Evolutionary conservation across 2,888 invertebrate species (phyloP).

Genomic region (Protodeltote pygarga): DNA sequence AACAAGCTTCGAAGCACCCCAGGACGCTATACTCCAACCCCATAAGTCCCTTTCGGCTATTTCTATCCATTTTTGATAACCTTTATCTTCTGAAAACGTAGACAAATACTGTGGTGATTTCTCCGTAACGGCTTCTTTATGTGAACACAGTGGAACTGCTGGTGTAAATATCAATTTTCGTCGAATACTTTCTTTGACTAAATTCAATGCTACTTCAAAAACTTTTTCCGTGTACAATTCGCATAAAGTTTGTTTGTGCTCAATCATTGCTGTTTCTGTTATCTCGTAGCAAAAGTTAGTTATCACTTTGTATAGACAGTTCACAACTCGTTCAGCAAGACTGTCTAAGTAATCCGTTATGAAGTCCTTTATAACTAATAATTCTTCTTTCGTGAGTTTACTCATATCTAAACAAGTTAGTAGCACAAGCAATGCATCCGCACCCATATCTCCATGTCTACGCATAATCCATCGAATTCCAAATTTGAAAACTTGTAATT

Average conservation of each 20-base stretch:
- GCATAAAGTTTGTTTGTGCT: slow-evolving; percentile 52
- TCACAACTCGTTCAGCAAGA: slow-evolving; percentile 64
- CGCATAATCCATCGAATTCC: slow-evolving; percentile 76
- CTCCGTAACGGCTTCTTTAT: slow-evolving; percentile 57
- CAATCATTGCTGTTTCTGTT: slow-evolving; percentile 40
- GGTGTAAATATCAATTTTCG: slow-evolving; percentile 61
- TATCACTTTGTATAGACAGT: slow-evolving; percentile 60
- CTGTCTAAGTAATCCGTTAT: slow-evolving; percentile 60
- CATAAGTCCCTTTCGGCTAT: slow-evolving; percentile 72
- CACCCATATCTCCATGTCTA: slow-evolving; percentile 57
- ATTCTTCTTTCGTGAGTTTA: slow-evolving; percentile 56
- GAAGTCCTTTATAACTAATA: slow-evolving; percentile 59
- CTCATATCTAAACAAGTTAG: slow-evolving; percentile 72
- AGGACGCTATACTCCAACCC: slow-evolving; percentile 77
- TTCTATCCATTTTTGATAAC: slow-evolving; percentile 71
- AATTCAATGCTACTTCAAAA: slow-evolving; percentile 63
- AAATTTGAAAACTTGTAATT: slow-evolving; percentile 74
- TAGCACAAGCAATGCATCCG: slow-evolving; percentile 69
- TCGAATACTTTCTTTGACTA: slow-evolving; percentile 59
- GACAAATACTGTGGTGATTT: slow-evolving; percentile 63
- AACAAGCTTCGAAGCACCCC: slow-evolving; percentile 71
- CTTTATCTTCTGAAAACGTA: slow-evolving; percentile 58
- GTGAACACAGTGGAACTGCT: slow-evolving; percentile 63
- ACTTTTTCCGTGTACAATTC: slow-evolving; percentile 68
- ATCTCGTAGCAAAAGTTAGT: slow-evolving; percentile 49